phyloP scores from a whole-genome alignment of 2,797 vertebrate genomes.

The Tokudaia tokunoshimensis region DNA sequence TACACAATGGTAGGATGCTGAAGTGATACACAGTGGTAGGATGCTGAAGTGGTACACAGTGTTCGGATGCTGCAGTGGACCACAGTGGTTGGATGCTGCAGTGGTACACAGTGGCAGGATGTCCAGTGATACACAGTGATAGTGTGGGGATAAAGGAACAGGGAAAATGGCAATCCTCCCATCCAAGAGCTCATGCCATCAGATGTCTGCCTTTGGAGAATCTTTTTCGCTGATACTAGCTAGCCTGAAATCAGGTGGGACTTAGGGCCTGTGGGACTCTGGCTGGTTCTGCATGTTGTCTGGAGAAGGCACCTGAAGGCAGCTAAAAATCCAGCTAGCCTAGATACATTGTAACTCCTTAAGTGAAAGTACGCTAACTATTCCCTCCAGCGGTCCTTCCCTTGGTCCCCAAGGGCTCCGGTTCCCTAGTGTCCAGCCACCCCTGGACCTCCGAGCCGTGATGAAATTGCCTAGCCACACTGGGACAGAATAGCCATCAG shows the following conservation, averaged over 20 bases:
- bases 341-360: not conserved
- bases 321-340: not conserved
- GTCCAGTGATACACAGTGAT: too few relatives aligned
- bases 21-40: too few relatives aligned
- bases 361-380: not conserved
- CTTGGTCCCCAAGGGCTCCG: not conserved
- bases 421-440: not conserved
- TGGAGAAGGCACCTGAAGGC: not conserved
- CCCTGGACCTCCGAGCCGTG: not conserved
- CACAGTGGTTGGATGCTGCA: too few relatives aligned
- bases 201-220: not conserved
- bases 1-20: too few relatives aligned
- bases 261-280: not conserved
- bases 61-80: too few relatives aligned
- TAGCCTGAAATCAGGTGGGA: not conserved
- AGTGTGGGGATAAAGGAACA: too few relatives aligned
- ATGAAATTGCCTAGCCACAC: not conserved
- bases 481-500: not conserved
- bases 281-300: not conserved
- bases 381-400: not conserved
- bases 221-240: not conserved
- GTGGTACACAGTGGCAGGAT: too few relatives aligned
- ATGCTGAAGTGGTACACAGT: too few relatives aligned
- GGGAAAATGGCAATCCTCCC: not conserved
- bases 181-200: rapidly evolving